These are phyloP conservation scores for Diadegma fenestrale DNA, from an alignment of 2,888 invertebrate genomes.

Conservation along the genomic window DNA sequence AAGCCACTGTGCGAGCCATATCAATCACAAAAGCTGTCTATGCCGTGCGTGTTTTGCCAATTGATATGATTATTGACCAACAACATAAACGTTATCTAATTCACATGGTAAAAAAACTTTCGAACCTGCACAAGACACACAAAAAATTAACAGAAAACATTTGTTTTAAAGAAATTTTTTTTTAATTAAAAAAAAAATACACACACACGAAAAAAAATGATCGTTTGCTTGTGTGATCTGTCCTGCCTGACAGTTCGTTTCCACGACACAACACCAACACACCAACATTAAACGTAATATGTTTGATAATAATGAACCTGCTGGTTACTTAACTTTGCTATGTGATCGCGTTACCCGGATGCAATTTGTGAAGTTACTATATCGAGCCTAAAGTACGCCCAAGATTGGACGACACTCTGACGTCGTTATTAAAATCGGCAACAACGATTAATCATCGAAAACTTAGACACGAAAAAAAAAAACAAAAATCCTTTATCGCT, in stretches of 20 bases:
- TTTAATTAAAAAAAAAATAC: too few species aligned
- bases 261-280: conserved; percentile 37
- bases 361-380: conserved; percentile 19
- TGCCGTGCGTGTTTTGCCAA: conserved; percentile 58
- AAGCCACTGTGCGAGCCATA: conserved; percentile 67
- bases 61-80: conserved; percentile 54
- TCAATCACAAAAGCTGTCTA: conserved; percentile 59
- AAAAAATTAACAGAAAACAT: neutral
- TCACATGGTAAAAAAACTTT: conserved; percentile 6
- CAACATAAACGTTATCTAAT: conserved; percentile 13
- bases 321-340: conserved; percentile 27
- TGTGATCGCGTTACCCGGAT: conserved; percentile 38
- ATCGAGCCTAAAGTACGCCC: conserved; percentile 30
- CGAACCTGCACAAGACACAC: conserved; percentile 26
- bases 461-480: neutral
- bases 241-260: conserved; percentile 63
- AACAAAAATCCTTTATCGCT: neutral
- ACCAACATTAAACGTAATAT: conserved; percentile 27
- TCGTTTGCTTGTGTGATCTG: conserved; percentile 59
- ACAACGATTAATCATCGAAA: neutral
- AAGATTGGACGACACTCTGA: conserved; percentile 40
- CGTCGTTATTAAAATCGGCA: neutral
- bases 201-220: neutral
- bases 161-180: too few species aligned
- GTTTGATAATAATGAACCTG: conserved; percentile 12